Percentiles rank a stretch among this genome's conserved stretches.
Conservation (phyloP, 2,888 invertebrate genomes). For the Phania funesta region DNA sequence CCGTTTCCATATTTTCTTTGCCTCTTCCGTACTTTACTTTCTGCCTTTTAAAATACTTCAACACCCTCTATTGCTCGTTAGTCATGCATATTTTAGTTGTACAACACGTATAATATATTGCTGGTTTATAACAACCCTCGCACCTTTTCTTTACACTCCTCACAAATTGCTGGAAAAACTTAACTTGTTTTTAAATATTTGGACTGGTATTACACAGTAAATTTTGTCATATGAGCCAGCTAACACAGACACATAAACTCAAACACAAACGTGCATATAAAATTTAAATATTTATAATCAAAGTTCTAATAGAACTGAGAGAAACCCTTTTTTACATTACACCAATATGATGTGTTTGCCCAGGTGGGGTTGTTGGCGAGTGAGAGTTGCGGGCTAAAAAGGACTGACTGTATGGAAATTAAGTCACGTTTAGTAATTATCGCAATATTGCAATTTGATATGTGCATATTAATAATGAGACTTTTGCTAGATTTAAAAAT, state of each 20-base stretch:
- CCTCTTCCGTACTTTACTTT: background rate
- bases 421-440: slow-evolving; percentile 68
- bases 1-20: background rate
- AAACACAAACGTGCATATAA: slow-evolving; percentile 28
- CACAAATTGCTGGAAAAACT: background rate
- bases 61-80: slow-evolving; percentile 59
- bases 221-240: slow-evolving; percentile 55
- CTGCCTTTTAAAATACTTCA: slow-evolving; percentile 59
- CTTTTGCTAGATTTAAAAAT: slow-evolving; percentile 28
- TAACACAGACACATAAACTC: background rate
- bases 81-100: slow-evolving; percentile 57
- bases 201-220: slow-evolving; percentile 58
- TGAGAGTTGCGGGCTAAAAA: background rate
- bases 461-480: slow-evolving; percentile 65
- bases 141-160: background rate
- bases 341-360: slow-evolving; percentile 7
- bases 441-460: slow-evolving; percentile 66
- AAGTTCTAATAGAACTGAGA: background rate
- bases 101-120: slow-evolving; percentile 37
- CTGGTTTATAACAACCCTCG: slow-evolving; percentile 33
- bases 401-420: slow-evolving; percentile 42
- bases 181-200: slow-evolving; percentile 55
- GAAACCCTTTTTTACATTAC: slow-evolving; percentile 22
- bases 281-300: slow-evolving; percentile 50
- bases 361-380: background rate